A percentile compares a stretch with the other conserved stretches of the same genome.
phyloP scores from a whole-genome alignment of 2,797 vertebrate species.

The Leptatherina wallacei region DNA sequence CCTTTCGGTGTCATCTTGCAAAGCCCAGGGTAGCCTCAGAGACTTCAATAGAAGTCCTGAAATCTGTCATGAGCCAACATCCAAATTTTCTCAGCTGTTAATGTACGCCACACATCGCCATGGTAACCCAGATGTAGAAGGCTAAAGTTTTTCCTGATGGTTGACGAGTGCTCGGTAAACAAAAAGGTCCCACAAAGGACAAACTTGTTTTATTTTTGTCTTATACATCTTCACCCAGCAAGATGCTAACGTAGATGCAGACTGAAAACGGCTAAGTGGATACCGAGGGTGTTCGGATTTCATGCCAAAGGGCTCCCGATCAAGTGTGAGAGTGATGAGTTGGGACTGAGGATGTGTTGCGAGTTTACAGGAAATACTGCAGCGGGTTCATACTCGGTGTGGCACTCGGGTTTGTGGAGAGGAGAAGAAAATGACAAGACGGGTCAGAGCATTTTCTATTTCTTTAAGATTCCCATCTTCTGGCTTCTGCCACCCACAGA shows the following conservation, averaged over 20 bases:
- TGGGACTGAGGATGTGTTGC: conserved; percentile 16
- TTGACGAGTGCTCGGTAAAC: neutral
- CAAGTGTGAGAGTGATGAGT: conserved; percentile 11
- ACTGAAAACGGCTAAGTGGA: conserved; percentile 13
- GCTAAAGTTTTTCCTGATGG: neutral
- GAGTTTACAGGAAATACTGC: conserved; percentile 3
- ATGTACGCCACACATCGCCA: neutral
- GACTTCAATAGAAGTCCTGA: neutral
- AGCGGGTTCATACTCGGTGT: conserved; percentile 23
- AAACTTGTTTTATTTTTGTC: neutral
- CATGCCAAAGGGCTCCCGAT: conserved; percentile 11
- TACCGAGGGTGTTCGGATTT: conserved; percentile 1
- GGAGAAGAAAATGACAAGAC: conserved; percentile 32
- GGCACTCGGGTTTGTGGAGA: conserved; percentile 20
- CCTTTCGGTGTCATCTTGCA: neutral
- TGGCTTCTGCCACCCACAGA: conserved; percentile 64
- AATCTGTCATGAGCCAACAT: neutral
- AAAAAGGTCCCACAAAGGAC: neutral
- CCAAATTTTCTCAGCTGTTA: neutral
- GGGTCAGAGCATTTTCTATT: conserved; percentile 41
- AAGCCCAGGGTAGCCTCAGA: neutral
- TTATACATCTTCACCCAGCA: conserved; percentile 3
- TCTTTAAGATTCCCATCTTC: conserved; percentile 56
- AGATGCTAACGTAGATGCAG: conserved; percentile 1
- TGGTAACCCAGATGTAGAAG: neutral